Percentiles rank a stretch among this genome's conserved stretches.
Evolutionary conservation across 2,797 vertebrate genomes (phyloP).

Genomic region (Hippocampus kuda): DNA sequence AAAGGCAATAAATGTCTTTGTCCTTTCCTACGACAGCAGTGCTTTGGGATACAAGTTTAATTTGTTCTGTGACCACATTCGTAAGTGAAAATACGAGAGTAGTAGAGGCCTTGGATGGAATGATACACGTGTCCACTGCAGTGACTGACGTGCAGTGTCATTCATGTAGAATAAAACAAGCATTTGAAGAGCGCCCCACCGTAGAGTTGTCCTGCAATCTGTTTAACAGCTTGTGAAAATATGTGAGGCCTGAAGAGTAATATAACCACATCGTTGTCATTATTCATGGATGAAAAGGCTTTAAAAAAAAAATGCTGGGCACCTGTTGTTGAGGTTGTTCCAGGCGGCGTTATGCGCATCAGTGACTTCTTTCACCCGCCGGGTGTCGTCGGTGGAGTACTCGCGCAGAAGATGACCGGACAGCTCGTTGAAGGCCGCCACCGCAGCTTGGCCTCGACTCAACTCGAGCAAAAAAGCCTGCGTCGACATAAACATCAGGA

Average conservation of each 20-base stretch:
- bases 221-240: not conserved
- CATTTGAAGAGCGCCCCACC: not conserved
- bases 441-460: slow-evolving; percentile 70
- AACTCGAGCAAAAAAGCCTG: slow-evolving; percentile 84
- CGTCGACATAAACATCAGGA: not conserved
- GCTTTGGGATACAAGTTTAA: not conserved
- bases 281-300: not conserved
- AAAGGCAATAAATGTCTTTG: not conserved
- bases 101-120: no score
- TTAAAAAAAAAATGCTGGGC: slow-evolving; percentile 6
- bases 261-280: not conserved
- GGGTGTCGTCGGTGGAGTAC: slow-evolving; percentile 82
- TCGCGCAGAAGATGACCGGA: slow-evolving; percentile 82
- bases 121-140: no score
- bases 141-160: no score
- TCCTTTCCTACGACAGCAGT: not conserved
- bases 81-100: no score
- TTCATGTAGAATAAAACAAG: not conserved
- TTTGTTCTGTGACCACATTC: not conserved
- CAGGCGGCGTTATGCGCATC: slow-evolving; percentile 78
- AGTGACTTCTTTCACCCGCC: slow-evolving; percentile 83
- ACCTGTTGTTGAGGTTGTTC: slow-evolving; percentile 86
- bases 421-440: slow-evolving; percentile 78
- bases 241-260: not conserved
- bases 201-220: not conserved